Evolutionary conservation across 2,113 vertebrate genomes (phyloP), one percentile per base, ranked within the genome.

Genomic region (Charadrius vociferus): DNA sequence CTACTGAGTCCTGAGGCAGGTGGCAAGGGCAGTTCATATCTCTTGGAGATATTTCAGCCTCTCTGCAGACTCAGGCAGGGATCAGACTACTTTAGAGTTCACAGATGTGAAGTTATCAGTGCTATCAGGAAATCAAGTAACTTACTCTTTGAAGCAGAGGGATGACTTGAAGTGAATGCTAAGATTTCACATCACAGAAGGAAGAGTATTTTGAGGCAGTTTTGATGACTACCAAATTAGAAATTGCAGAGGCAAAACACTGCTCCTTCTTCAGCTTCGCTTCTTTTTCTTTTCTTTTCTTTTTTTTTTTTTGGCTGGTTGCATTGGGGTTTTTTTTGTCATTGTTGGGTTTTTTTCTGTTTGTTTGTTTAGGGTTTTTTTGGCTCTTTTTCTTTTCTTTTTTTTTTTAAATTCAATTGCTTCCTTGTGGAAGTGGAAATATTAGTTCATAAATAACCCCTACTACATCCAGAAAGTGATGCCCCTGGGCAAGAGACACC

Each of bases 271-370:
- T 59, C 23, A 47, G 4, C 2, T 83, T 75, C n/a, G 37, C 1
- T 16, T n/a, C 4, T 10, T 15, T 21, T 24, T 10, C 1, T 6
- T 45, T 45, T 45, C 4, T 19, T 45, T 45, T 50, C n/a, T 30
- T 16, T 4, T 3, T 24, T 6, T 49, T 12, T 9, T 15, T 7
- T 27, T 49, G 19, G 2, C 4, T 85, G 5, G 3, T 12, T 41
- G 9, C 5, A 4, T 63, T 49, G 2, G 8, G 13, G 0, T 4
- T 24, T 37, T 32, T 50, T n/a, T n/a, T n/a, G n/a, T n/a, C n/a
- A 10, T 7, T 19, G 8, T 41, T 13, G 9, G 29, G 13, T 61
- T 22, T 39, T 16, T 53, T 45, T 4, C 61, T 29, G 11, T 59
- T 77, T 29, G 5, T 53, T 53, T 72, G 6, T 37, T 74, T 53